Evolutionary conservation across 1,140 invertebrate genomes (phyloP), one percentile per base, ranked within the genome.

Genomic region (Trialeurodes vaporariorum): DNA sequence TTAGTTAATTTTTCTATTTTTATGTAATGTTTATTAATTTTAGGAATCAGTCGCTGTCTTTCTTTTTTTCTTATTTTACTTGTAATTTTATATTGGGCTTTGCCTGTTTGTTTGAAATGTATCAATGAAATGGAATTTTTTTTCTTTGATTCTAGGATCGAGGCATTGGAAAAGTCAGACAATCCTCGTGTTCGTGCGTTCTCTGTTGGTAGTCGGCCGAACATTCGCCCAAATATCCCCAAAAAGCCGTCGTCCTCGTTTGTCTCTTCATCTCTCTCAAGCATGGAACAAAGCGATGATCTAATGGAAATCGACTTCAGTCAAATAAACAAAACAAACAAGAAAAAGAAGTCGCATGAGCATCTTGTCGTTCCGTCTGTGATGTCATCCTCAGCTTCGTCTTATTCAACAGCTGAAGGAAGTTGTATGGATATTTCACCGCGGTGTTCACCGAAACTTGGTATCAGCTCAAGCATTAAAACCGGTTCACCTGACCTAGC

Each of bases 271-370:
- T 85, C 82, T 60, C 84, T 84, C 69, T 83, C 83, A 70, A 86
- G 84, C n/a, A 79, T 81, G 22, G 85, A 86, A 67, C 82, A 84
- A 0, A 86, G 87, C 79, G 87, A 87, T 65, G 87, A 92, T 78
- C 80, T 90, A 60, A 90, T 92, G 87, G 88, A 90, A 77, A 82
- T 92, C 66, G 89, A 91, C 76, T 91, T 91, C 73, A 85, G 78
- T 76, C 59, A 72, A 25, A 73, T 72, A 59, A 70, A 68, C 21
- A 68, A 67, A 26, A 59, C 5, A 49, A 49, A 49, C 17, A 49
- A 49, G 34, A 49, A 49, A 49, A 49, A 49, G 34, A 49, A 49
- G 17, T 49, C 34, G 34, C 17, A 64, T n/a, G 73, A 74, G 65
- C 64, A 68, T 11, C 59, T 72, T 21, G 65, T 66, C 21, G 63